Base-by-base conservation (phyloP, 2,888 invertebrate species). In the Dicranocentrus wangi region DNA sequence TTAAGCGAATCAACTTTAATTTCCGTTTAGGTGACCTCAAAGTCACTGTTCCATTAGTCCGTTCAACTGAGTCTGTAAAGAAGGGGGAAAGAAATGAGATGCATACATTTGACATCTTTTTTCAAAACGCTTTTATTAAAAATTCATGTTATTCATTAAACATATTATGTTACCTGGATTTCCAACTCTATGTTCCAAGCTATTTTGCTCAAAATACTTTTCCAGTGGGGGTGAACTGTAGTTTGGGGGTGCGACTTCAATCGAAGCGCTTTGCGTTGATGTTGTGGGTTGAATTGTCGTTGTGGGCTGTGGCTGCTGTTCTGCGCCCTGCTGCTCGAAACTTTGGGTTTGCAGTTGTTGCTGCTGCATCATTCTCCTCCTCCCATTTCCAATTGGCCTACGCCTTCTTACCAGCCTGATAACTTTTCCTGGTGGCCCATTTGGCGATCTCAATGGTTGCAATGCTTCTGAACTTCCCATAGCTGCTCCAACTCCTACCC, bases 1-100 rank as follows among this genome's bases (percentile, higher is more conserved):
- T 86, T 21, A 82, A 53, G 1, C 86, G 76, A 51, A 86, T 84
- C n/a, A 86, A 70, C 58, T 86, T 86, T 15, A 86, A 63, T 72
- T 84, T 86, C 13, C 85, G 17, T 42, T 73, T 73, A n/a, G 73
- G 73, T 1, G 73, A 72, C 3, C 68, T 39, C 1, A 71, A 42
- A n/a, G 72, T 65, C 32, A 70, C 81, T 17, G 73, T 72, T 21
- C 77, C 69, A 39, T 71, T 75, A 10, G 39, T 42, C n/a, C 58
- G 23, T 25, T 80, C 76, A 10, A 0, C 28, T 19, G 85, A 85
- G 65, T 85, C 85, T 85, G 73, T 10, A 65, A 32, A n/a, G n/a
- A n/a, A n/a, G n/a, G n/a, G n/a, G n/a, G n/a, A n/a, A n/a, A 71
- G 39, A 43, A 70, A 19, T 55, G 47, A 70, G 25, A 58, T 51